phyloP scores from a whole-genome alignment of 1,140 invertebrate species.

The Apis dorsata region DNA sequence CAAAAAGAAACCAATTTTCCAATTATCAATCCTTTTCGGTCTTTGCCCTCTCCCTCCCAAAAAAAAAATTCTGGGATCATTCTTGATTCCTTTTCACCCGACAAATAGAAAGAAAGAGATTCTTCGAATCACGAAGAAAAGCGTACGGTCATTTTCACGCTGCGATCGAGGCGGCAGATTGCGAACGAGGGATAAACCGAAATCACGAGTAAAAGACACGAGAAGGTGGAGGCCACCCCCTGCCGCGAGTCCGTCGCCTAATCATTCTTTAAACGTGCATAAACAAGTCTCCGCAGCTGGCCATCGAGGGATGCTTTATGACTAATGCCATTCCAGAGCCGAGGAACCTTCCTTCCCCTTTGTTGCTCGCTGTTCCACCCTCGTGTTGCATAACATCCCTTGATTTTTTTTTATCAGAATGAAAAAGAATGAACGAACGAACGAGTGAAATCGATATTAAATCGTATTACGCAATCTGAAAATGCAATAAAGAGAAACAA shows the following conservation, averaged over 20 bases:
- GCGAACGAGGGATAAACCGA: slow-evolving; percentile 25
- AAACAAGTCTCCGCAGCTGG: slow-evolving; percentile 75
- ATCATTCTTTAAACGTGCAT: slow-evolving; percentile 81
- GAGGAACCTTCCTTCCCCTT: slow-evolving; percentile 54
- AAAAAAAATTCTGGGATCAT: too few relatives aligned
- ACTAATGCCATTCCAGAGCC: slow-evolving; percentile 78
- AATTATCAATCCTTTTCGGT: too few relatives aligned
- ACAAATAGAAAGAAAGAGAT: not conserved
- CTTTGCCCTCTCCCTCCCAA: too few relatives aligned
- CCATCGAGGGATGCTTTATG: slow-evolving; percentile 70
- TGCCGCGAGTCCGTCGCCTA: slow-evolving; percentile 76
- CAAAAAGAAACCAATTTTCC: too few relatives aligned
- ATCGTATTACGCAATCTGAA: not conserved
- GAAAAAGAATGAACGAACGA: too few relatives aligned
- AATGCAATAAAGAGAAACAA: not conserved
- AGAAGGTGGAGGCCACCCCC: slow-evolving; percentile 63
- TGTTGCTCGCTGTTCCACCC: slow-evolving; percentile 28
- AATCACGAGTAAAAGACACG: slow-evolving; percentile 40
- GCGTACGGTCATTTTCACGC: slow-evolving; percentile 39
- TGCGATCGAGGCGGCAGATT: slow-evolving; percentile 24
- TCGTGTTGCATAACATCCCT: slow-evolving; percentile 2
- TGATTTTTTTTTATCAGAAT: too few relatives aligned
- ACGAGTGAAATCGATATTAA: too few relatives aligned
- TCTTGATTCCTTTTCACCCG: too few relatives aligned
- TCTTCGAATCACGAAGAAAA: slow-evolving; percentile 18